Evolutionary conservation across 2,797 vertebrate genomes (phyloP).

Genomic region (Schizopygopsis malacanthus): DNA sequence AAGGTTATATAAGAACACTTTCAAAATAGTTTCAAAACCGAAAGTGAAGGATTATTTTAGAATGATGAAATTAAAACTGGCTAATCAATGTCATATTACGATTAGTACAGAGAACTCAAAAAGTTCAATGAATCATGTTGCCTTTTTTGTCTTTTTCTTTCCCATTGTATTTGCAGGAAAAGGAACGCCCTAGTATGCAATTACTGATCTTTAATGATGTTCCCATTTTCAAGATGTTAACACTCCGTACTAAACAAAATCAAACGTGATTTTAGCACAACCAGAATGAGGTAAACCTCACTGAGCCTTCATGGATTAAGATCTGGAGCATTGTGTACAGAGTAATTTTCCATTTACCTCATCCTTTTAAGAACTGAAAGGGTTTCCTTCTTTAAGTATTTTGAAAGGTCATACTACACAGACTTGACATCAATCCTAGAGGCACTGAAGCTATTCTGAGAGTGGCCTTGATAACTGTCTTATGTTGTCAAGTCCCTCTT

Average conservation of each 20-base stretch:
- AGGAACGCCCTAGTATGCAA: not conserved
- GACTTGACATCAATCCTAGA: not conserved
- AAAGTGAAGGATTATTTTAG: not conserved
- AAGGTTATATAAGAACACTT: not conserved
- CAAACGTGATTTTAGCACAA: not conserved
- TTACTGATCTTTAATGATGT: conserved; percentile 1
- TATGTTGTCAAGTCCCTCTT: not conserved
- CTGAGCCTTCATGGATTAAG: not conserved
- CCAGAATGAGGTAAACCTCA: not conserved
- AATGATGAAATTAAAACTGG: not conserved
- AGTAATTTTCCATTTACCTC: not conserved
- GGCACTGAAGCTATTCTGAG: not conserved
- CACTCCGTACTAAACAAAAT: not conserved
- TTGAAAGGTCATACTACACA: conserved; percentile 7
- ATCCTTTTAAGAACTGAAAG: not conserved
- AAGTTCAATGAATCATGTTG: not conserved
- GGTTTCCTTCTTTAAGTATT: conserved; percentile 6
- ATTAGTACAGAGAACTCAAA: not conserved
- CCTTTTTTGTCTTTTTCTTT: not conserved
- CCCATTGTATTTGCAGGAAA: not conserved
- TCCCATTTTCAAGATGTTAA: not conserved
- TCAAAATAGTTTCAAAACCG: not conserved
- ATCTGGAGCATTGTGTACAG: not conserved
- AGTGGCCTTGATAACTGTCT: not conserved
- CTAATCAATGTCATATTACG: not conserved